Evolutionary conservation across 2,797 vertebrate species (phyloP).

Genomic region (Sebastes hubbsi): DNA sequence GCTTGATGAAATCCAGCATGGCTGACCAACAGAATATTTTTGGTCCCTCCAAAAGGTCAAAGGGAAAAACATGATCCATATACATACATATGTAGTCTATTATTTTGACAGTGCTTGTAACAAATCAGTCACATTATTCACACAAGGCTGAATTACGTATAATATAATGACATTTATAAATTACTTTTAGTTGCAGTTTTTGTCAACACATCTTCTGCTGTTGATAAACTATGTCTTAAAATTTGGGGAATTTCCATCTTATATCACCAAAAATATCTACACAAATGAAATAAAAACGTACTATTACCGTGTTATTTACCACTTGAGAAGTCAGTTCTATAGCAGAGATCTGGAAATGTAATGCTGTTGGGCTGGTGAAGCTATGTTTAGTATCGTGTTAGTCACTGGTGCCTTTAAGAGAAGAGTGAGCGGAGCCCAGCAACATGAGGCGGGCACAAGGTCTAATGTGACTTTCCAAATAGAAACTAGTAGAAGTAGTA

Average conservation of each 20-base stretch:
- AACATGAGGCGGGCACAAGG: slow-evolving; percentile 20
- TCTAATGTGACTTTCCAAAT: slow-evolving; percentile 56
- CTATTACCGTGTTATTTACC: background rate
- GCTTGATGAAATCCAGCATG: background rate
- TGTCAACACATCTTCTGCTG: background rate
- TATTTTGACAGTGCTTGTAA: background rate
- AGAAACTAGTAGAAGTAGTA: slow-evolving; percentile 40
- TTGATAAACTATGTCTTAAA: background rate
- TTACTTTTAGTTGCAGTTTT: background rate
- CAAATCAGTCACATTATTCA: background rate
- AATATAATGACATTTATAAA: background rate
- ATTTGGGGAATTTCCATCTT: background rate
- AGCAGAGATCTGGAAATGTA: background rate
- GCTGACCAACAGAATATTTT: slow-evolving; percentile 8
- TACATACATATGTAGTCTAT: background rate
- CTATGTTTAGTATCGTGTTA: slow-evolving; percentile 58
- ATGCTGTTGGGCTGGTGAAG: slow-evolving; percentile 7
- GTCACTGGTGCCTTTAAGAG: slow-evolving; percentile 70
- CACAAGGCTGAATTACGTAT: background rate
- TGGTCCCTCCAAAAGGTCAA: background rate
- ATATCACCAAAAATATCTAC: background rate
- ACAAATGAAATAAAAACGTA: background rate
- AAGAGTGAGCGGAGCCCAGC: slow-evolving; percentile 17
- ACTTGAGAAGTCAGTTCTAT: background rate
- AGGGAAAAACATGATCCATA: background rate